Evolutionary conservation across 2,113 vertebrate genomes (phyloP).

Genomic region (Varanus salvator): DNA sequence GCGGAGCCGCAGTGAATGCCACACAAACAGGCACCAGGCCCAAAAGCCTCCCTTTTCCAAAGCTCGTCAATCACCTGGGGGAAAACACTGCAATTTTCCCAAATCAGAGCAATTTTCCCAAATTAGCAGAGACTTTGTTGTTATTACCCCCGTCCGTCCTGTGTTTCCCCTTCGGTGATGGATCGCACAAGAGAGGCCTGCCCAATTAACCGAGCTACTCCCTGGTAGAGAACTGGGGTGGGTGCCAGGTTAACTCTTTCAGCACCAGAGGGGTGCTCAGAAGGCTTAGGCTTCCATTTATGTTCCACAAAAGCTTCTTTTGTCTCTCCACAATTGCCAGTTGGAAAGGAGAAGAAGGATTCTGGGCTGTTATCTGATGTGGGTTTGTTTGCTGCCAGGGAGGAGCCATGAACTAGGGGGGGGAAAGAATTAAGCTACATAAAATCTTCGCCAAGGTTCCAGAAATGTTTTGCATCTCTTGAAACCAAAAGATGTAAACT

Average conservation of each 20-base stretch:
- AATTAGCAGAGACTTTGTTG: constrained; percentile 41
- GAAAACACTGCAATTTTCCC: constrained; percentile 37
- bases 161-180: not conserved
- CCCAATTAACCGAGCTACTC: constrained; percentile 3
- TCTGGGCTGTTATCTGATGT: constrained; percentile 12
- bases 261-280: not conserved
- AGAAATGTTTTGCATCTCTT: not conserved
- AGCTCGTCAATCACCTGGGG: constrained; percentile 40
- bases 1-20: constrained; percentile 13
- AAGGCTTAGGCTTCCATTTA: not conserved
- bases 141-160: constrained; percentile 1
- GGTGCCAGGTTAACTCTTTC: constrained; percentile 38
- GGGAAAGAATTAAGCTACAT: not conserved
- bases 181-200: not conserved
- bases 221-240: constrained; percentile 16
- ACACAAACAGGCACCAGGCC: constrained; percentile 17
- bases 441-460: not conserved
- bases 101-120: constrained; percentile 45
- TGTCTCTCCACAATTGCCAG: not conserved
- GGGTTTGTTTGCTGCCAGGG: not conserved
- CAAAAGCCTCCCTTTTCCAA: constrained; percentile 21
- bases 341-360: constrained; percentile 3
- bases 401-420: no score
- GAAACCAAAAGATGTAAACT: not conserved
- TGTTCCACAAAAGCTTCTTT: constrained; percentile 2